Evolutionary conservation across 2,888 invertebrate genomes (phyloP), one percentile per base, ranked within the genome.

Genomic region (Pristionchus entomophagus): DNA sequence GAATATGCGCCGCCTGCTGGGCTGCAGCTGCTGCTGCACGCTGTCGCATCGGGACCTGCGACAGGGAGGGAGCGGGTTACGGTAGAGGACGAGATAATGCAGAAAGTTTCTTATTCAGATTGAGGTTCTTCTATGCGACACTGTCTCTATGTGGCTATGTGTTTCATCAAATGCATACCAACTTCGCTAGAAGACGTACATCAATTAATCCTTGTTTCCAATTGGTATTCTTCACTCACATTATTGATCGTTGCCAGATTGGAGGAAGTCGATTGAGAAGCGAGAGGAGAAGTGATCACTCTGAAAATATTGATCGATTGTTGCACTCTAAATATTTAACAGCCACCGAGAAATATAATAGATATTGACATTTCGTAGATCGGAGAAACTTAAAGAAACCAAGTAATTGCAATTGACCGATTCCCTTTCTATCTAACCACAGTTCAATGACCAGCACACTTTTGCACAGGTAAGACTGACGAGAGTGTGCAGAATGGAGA

Each of bases 221-320:
- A 45, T 10, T 45, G 14, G 45, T 45, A 45, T 45, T 45, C 14
- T 6, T 35, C 4, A 69, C 69, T 45, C 26, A 73, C 73, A 45
- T 69, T 69, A 38, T 73, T 73, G 41, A 73, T 73, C n/a, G 22
- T 41, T 14, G 73, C 41, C 41, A 73, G 73, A 80, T 35, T 80
- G 29, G 78, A 80, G 22, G 78, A 80, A 32, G 51, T 51, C 51
- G 78, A 80, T 38, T 82, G 82, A 32, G 82, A 82, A 19, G 82
- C 82, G 56, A 82, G 82, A 19, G 82, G 82, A 41, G 82, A 82
- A 17, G 56, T 59, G 38, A 82, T 26, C 35, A 35, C 59, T 17
- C 82, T 82, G 82, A 10, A 80, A 49, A 56, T 69, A 69, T 35
- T 19, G 35, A 35, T 35, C 12, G 12, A 17, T 65, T n/a, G n/a